Evolutionary conservation across 2,797 vertebrate genomes (phyloP), one percentile per base, ranked within the genome.

Genomic region (Enteromius unitaeniatus): DNA sequence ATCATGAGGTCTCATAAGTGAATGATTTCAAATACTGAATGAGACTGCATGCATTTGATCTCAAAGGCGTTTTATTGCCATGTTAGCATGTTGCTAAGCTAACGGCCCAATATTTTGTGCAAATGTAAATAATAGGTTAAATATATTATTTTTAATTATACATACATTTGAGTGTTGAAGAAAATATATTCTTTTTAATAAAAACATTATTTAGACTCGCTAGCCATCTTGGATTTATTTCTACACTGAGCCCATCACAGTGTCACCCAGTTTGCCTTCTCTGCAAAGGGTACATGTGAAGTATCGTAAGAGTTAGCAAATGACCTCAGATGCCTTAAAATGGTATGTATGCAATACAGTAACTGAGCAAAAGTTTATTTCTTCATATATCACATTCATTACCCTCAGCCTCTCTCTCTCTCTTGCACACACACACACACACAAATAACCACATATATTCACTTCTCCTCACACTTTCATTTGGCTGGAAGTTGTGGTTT

Each of bases 401-500:
- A 40, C 49, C 14, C 13, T 15, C 34, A 40, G 7, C 31, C 51
- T 40, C 53, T 47, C n/a, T 21, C 75, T 79, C 73, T 87, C 82
- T 40, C 62, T 75, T 42, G 53, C 58, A 69, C 37, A 82, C 47
- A 42, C 21, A 53, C 4, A 7, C 58, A 31, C 55, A 67, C 23
- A 80, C n/a, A 51, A 9, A 84, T 1, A 21, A n/a, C 31, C 45
- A 68, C 31, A 84, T 40, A 64, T 21, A 80, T 80, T 15, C 78
- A 81, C 78, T 75, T 47, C 6, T 51, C 45, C 73, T 26, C 49
- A 80, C 78, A 69, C 15, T 76, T 83, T 83, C 49, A 47, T 77
- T 83, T 83, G 73, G 74, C 62, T 77, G 62, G 26, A 69, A 83
- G 51, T 81, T 65, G 70, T 62, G 45, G 85, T 83, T 76, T 82